Evolutionary conservation across 2,888 invertebrate genomes (phyloP), one percentile per base, ranked within the genome.

Genomic region (Lepidochitona cinerea): DNA sequence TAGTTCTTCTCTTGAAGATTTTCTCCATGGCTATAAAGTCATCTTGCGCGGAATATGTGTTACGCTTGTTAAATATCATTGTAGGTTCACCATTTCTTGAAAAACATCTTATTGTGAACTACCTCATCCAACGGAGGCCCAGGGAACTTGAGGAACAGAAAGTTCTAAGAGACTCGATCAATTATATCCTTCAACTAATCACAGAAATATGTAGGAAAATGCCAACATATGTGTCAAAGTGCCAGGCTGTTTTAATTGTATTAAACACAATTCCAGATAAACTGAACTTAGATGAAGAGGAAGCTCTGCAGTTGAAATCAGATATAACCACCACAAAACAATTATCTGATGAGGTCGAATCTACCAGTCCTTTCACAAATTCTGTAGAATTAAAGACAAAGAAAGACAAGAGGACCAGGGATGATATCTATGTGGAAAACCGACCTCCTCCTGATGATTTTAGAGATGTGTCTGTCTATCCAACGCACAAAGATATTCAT

Each of bases 361-460:
- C 59, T 2, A 59, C 23, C 4, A 26, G n/a, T 68, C 37, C 64
- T 37, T 49, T 35, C 37, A 35, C 33, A 49, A 71, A 33, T n/a
- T 54, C 35, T 73, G 37, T 18, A 70, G 67, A 3, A 68, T 54
- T n/a, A 70, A 36, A 14, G 66, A 66, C 23, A 3, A 9, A 18
- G 41, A 64, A 23, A 32, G 26, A 5, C 36, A 26, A 32, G 69
- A 59, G 35, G 23, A 70, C 14, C 26, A 65, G 18, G n/a, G 33
- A 9, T 2, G 65, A 65, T 23, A 14, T 29, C 4, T 1, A 0
- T 4, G 23, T 32, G 53, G 74, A 67, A 71, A 66, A 64, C 65
- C 52, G 71, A 0, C 73, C 79, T 23, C 89, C 90, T 59, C 93
- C 93, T 0, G 90, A 92, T 1, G 85, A 91, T 76, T 92, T 91